Evolutionary conservation across 2,888 invertebrate species (phyloP).

Genomic region (Stenolophus ochropezus): DNA sequence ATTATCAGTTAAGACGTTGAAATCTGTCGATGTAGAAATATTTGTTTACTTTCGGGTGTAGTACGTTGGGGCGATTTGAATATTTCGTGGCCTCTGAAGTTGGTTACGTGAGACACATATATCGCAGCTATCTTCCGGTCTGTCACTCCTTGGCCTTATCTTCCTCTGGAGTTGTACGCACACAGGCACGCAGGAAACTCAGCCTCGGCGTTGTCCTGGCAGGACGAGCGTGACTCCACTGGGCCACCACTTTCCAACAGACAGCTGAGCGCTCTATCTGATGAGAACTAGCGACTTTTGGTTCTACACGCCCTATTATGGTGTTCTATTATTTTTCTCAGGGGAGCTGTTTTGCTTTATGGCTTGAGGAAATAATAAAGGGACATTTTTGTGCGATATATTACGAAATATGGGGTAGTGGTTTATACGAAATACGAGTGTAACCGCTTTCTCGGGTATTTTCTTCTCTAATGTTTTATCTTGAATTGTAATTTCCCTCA

Average conservation of each 20-base stretch:
- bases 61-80: no score
- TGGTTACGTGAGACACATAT: slow-evolving; percentile 67
- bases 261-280: slow-evolving; percentile 55
- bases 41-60: no score
- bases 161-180: slow-evolving; percentile 46
- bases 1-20: no score
- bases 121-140: slow-evolving; percentile 64
- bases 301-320: slow-evolving; percentile 47
- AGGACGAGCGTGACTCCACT: background rate
- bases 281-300: slow-evolving; percentile 50
- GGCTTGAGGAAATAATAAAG: slow-evolving; percentile 46
- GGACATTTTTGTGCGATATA: slow-evolving; percentile 29
- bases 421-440: background rate
- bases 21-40: no score
- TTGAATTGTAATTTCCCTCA: background rate
- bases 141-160: slow-evolving; percentile 62
- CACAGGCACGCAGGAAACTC: slow-evolving; percentile 43
- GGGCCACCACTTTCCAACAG: slow-evolving; percentile 13
- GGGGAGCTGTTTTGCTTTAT: slow-evolving; percentile 37
- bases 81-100: no score
- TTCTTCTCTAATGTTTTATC: background rate
- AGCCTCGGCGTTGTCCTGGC: background rate
- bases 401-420: slow-evolving; percentile 20
- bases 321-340: slow-evolving; percentile 49
- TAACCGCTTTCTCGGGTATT: background rate